Evolutionary conservation across 1,140 invertebrate genomes (phyloP).

Genomic region (Zophobas atratus): DNA sequence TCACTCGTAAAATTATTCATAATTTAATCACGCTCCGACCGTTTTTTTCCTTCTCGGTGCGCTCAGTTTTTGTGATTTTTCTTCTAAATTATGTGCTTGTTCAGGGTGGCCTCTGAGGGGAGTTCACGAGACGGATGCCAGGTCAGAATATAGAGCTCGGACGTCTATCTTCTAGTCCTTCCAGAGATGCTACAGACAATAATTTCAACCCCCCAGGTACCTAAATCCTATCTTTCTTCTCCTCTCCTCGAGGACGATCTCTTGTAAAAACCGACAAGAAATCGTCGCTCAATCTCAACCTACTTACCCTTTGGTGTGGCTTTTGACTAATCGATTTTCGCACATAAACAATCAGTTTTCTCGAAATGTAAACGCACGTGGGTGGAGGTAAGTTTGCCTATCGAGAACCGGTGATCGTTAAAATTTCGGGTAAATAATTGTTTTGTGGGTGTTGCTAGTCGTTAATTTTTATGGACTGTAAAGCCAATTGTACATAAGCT

Average conservation of each 20-base stretch:
- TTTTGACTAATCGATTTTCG: neutral
- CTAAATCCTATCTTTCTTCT: constrained; percentile 10
- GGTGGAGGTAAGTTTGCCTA: neutral
- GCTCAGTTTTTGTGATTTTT: neutral
- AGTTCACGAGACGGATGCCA: constrained; percentile 54
- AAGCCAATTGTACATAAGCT: too few relatives aligned
- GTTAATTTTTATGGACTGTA: neutral
- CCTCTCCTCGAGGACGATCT: neutral
- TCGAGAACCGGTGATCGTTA: too few relatives aligned
- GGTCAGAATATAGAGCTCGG: constrained; percentile 58
- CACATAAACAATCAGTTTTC: too few relatives aligned
- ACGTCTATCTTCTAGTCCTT: constrained; percentile 51
- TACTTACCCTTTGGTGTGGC: constrained; percentile 5
- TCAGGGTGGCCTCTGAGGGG: constrained; percentile 54
- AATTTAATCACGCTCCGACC: constrained; percentile 4
- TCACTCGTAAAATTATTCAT: constrained; percentile 25
- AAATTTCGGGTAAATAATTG: neutral
- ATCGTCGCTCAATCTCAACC: neutral
- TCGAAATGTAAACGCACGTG: too few relatives aligned
- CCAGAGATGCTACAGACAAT: constrained; percentile 39
- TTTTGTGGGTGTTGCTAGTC: neutral
- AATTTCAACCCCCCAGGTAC: constrained; percentile 43
- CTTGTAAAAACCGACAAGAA: neutral
- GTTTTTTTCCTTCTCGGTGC: too few relatives aligned
- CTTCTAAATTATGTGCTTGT: constrained; percentile 27